A percentile compares a stretch with the other conserved stretches of the same genome.
phyloP scores from a whole-genome alignment of 2,797 vertebrate genomes.

The Phaenicophaeus curvirostris region DNA sequence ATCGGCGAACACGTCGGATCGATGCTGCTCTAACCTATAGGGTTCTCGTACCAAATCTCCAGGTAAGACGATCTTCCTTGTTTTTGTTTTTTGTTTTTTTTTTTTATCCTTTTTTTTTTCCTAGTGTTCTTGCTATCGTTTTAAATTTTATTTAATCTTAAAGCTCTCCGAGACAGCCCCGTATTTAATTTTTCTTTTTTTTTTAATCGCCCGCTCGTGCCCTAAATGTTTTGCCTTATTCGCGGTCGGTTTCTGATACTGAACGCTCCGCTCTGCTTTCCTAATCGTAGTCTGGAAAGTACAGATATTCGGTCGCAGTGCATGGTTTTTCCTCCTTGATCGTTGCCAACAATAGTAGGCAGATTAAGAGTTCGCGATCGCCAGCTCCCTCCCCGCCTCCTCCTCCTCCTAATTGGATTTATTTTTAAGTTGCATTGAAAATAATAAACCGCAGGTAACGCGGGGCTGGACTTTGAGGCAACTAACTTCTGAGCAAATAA shows the following conservation, averaged over 20 bases:
- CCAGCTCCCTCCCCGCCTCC: conserved; percentile 56
- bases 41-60: conserved; percentile 84
- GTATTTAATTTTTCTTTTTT: not conserved
- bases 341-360: conserved; percentile 79
- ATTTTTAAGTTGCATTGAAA: conserved; percentile 70
- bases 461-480: conserved; percentile 75
- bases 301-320: conserved; percentile 70
- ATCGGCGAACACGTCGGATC: conserved; percentile 85
- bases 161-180: conserved; percentile 43
- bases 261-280: conserved; percentile 66
- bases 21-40: conserved; percentile 86
- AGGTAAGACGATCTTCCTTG: conserved; percentile 85
- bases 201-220: conserved; percentile 46
- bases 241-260: conserved; percentile 36
- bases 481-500: conserved; percentile 88
- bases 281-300: conserved; percentile 76
- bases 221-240: conserved; percentile 62
- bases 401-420: conserved; percentile 67
- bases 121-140: conserved; percentile 48
- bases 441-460: conserved; percentile 75
- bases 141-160: conserved; percentile 72
- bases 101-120: not conserved
- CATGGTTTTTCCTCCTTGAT: conserved; percentile 75
- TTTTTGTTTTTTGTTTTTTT: not conserved
- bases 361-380: conserved; percentile 78